Percentiles rank a stretch among this genome's conserved stretches.
Evolutionary conservation across 2,888 invertebrate genomes (phyloP).

Genomic region (Noctuana brunneofusca): DNA sequence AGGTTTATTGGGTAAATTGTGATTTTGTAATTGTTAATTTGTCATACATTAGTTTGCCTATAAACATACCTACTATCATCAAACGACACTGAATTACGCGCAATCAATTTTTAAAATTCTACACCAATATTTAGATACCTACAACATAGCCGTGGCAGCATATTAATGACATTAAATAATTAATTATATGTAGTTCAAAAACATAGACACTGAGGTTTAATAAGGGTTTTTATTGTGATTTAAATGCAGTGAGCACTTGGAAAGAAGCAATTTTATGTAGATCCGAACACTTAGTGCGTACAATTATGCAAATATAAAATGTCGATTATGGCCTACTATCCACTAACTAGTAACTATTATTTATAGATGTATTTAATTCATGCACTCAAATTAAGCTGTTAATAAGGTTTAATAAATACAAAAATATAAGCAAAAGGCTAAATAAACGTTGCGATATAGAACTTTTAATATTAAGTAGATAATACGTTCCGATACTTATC

Average conservation of each 20-base stretch:
- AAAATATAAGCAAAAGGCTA: constrained; percentile 8
- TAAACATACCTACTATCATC: no score
- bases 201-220: constrained; percentile 3
- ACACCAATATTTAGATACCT: no score
- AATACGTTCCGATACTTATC: neutral
- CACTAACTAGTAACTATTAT: constrained; percentile 70
- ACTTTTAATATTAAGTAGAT: neutral
- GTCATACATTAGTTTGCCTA: no score
- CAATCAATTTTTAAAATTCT: no score
- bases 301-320: constrained; percentile 78
- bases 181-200: no score
- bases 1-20: no score
- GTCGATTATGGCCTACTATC: constrained; percentile 76
- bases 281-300: constrained; percentile 73
- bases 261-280: constrained; percentile 79
- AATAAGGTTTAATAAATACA: constrained; percentile 43
- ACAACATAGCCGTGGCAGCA: neutral
- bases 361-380: constrained; percentile 51
- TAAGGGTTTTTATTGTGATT: constrained; percentile 54
- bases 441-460: constrained; percentile 2
- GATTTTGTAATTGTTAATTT: no score
- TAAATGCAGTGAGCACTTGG: constrained; percentile 67
- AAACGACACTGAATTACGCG: no score
- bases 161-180: neutral
- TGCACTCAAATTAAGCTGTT: constrained; percentile 50